A percentile compares a stretch with the other conserved stretches of the same genome.
These are phyloP conservation scores for Acanthacorydalis orientalis DNA, from an alignment of 2,888 invertebrate species.

Conservation along the genomic window DNA sequence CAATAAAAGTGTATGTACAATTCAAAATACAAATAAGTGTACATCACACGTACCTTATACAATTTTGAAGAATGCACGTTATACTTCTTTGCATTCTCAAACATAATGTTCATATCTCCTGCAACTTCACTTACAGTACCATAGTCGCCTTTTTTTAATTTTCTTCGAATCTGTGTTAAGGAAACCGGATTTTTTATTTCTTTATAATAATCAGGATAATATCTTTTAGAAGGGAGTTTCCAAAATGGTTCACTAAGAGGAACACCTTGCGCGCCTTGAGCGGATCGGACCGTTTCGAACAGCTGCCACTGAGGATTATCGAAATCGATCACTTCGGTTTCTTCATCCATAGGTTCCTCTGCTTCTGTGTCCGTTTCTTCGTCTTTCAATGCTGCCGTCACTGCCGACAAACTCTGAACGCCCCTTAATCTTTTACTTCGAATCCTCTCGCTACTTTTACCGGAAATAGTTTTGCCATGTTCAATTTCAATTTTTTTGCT, in stretches of 20 bases:
- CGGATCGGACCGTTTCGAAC: conserved; percentile 62
- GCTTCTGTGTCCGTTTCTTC: conserved; percentile 46
- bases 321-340: conserved; percentile 28
- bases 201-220: conserved; percentile 94
- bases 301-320: conserved; percentile 83
- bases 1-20: too few relatives aligned
- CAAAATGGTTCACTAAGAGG: conserved; percentile 84
- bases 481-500: conserved; percentile 56
- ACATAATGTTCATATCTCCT: conserved; percentile 88
- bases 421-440: conserved; percentile 38
- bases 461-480: conserved; percentile 39
- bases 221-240: conserved; percentile 77
- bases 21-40: not conserved
- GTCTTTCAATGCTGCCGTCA: conserved; percentile 40
- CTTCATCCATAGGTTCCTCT: conserved; percentile 29
- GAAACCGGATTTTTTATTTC: conserved; percentile 94
- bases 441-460: conserved; percentile 54
- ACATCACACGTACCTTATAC: conserved; percentile 45
- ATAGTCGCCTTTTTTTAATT: conserved; percentile 66
- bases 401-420: conserved; percentile 36
- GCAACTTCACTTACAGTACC: conserved; percentile 77
- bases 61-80: conserved; percentile 65
- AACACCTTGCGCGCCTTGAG: conserved; percentile 46
- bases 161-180: conserved; percentile 74
- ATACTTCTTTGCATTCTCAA: conserved; percentile 90